Evolutionary conservation across 2,113 vertebrate species (phyloP), one percentile per base, ranked within the genome.

Genomic region (Antechinus stuartii): DNA sequence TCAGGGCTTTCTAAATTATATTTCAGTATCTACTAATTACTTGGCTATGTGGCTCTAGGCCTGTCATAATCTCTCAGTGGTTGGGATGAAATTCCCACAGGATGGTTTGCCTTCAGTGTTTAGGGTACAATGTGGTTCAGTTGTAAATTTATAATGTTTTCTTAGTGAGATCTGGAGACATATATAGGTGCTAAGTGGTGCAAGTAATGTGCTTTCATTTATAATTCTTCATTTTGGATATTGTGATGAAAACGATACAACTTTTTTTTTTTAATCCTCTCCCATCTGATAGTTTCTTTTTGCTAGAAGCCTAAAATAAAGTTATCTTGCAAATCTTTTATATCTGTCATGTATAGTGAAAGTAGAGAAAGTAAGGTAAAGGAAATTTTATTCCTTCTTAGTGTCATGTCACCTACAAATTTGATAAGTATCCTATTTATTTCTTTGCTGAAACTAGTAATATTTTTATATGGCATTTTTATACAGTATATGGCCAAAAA

Each of bases 61-160:
- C 97, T 94, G 94, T 76, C 93, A 95, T 27, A 94, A 57, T 91
- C 97, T 97, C 89, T 95, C 68, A 91, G 91, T 95, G 95, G 96
- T 95, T 97, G 93, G 93, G 93, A 94, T 27, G 42, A 95, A 97
- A 91, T 93, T 61, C 92, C 55, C 94, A 92, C 95, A 96, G 53
- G 91, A 94, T 90, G 93, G 93, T 95, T 95, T 97, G 90, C 96
- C 91, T 97, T 97, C 54, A 68, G 94, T 94, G 94, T 95, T 96
- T 95, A 97, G 96, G 95, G 94, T 94, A 92, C n/a, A 94, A 2
- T 95, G 94, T 94, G 92, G 96, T 96, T 53, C 94, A 89, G 5
- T n/a, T 96, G 89, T 94, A 96, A 96, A 96, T 95, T 96, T 96
- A 96, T 93, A 91, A 94, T 53, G 50, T 96, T 97, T 97, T 94